Percentiles rank a stretch among this genome's conserved stretches.
phyloP scores from a whole-genome alignment of 2,797 vertebrate genomes.

The Phrynocephalus vlangalii region DNA sequence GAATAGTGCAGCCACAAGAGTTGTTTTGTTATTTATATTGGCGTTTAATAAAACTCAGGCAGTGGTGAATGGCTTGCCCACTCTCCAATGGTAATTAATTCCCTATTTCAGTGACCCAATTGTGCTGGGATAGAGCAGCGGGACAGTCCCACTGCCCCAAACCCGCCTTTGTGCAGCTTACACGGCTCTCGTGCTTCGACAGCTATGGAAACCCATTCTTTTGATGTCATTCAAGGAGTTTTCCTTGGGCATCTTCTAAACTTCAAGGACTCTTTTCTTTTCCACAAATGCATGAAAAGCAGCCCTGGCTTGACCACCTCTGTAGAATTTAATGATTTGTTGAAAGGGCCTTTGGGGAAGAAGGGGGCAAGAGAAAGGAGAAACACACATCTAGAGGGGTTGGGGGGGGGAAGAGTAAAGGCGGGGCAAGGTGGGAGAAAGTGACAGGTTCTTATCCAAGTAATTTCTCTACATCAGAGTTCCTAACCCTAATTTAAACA shows the following conservation, averaged over 20 bases:
- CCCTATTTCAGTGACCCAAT: constrained; percentile 88
- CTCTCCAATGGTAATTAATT: constrained; percentile 89
- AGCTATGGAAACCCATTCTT: constrained; percentile 86
- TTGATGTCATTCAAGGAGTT: constrained; percentile 88
- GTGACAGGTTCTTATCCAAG: constrained; percentile 71
- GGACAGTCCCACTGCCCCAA: constrained; percentile 80
- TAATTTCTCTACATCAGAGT: not conserved
- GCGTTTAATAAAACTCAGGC: constrained; percentile 88
- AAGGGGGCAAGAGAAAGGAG: constrained; percentile 17
- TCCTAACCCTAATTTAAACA: not conserved
- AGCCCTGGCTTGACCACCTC: constrained; percentile 84
- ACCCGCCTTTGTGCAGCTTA: constrained; percentile 81
- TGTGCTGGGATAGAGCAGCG: constrained; percentile 84
- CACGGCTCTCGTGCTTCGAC: constrained; percentile 84
- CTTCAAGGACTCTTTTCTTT: constrained; percentile 87
- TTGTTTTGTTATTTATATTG: constrained; percentile 90
- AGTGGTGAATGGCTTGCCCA: constrained; percentile 84
- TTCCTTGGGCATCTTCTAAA: constrained; percentile 87
- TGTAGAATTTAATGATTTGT: constrained; percentile 85
- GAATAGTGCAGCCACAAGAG: constrained; percentile 86
- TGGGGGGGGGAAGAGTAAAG: constrained; percentile 16
- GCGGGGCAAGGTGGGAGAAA: constrained; percentile 66
- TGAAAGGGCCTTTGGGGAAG: constrained; percentile 78
- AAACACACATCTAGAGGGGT: not conserved
- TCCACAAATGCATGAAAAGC: constrained; percentile 79